These are phyloP conservation scores for Polypterus senegalus DNA, from an alignment of 2,113 vertebrate genomes.

Conservation along the genomic window DNA sequence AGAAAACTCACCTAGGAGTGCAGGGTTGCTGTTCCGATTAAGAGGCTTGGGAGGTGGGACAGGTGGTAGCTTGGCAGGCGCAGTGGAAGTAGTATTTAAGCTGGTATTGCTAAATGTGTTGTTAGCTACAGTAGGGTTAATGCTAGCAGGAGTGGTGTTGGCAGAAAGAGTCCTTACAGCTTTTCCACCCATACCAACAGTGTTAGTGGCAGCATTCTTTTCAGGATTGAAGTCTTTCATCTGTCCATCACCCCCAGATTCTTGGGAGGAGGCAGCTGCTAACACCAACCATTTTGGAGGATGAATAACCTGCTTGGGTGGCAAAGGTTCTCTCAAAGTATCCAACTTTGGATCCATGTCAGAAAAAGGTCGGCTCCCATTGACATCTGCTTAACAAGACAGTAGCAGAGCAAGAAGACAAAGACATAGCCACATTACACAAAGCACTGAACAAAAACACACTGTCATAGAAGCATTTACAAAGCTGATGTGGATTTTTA, in stretches of 20 bases:
- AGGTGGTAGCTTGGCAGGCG: slow-evolving; percentile 73
- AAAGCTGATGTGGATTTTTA: neutral
- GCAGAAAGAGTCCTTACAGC: slow-evolving; percentile 55
- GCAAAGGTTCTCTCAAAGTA: slow-evolving; percentile 47
- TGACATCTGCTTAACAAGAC: slow-evolving; percentile 49
- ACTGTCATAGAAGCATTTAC: slow-evolving; percentile 9
- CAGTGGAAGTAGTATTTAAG: slow-evolving; percentile 22
- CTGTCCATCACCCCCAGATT: slow-evolving; percentile 44
- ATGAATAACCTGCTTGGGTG: slow-evolving; percentile 64
- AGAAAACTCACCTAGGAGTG: slow-evolving; percentile 66
- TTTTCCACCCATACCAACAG: slow-evolving; percentile 25
- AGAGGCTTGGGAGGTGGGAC: slow-evolving; percentile 82
- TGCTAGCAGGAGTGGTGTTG: slow-evolving; percentile 27
- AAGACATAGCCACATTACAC: neutral
- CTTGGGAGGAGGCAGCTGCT: slow-evolving; percentile 41
- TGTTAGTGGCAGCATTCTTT: slow-evolving; percentile 25
- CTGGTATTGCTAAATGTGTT: slow-evolving; percentile 26
- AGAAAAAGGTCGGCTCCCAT: slow-evolving; percentile 48
- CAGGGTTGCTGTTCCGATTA: slow-evolving; percentile 74
- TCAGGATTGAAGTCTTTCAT: slow-evolving; percentile 25
- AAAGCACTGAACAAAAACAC: slow-evolving; percentile 11
- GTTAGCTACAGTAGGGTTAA: slow-evolving; percentile 39
- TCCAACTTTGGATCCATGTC: slow-evolving; percentile 59
- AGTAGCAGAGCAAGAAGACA: slow-evolving; percentile 7
- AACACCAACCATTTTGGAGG: slow-evolving; percentile 79